phyloP scores from a whole-genome alignment of 1,140 invertebrate genomes.

The Pantala flavescens region DNA sequence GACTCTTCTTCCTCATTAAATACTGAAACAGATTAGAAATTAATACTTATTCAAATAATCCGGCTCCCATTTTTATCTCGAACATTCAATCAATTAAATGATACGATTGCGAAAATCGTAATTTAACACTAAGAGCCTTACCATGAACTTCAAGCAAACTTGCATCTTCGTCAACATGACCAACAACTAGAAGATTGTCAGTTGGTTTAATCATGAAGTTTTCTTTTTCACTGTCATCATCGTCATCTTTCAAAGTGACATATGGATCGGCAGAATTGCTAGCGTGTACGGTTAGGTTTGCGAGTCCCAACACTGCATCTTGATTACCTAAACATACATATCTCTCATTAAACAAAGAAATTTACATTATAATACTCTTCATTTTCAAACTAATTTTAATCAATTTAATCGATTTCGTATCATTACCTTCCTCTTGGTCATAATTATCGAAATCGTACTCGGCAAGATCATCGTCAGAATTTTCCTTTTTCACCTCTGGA shows the following conservation, averaged over 20 bases:
- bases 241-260: conserved; percentile 46
- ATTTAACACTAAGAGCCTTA: conserved; percentile 34
- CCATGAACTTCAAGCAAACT: conserved; percentile 80
- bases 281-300: conserved; percentile 41
- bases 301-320: conserved; percentile 33
- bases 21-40: conserved; percentile 44
- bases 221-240: conserved; percentile 75
- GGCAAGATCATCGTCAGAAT: conserved; percentile 28
- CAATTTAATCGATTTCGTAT: conserved; percentile 14
- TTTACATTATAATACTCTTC: conserved; percentile 17
- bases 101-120: background rate
- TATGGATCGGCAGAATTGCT: conserved; percentile 46
- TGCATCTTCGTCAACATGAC: conserved; percentile 72
- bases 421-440: conserved; percentile 51
- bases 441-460: conserved; percentile 51
- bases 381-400: conserved; percentile 16
- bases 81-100: background rate
- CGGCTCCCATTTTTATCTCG: background rate
- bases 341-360: conserved; percentile 27
- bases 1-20: conserved; percentile 81
- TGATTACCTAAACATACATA: conserved; percentile 30
- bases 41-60: conserved; percentile 1
- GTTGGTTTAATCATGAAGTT: conserved; percentile 80
- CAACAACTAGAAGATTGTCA: conserved; percentile 86
- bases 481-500: conserved; percentile 27